Evolutionary conservation across 2,113 vertebrate species (phyloP).

Genomic region (Silurus asotus): DNA sequence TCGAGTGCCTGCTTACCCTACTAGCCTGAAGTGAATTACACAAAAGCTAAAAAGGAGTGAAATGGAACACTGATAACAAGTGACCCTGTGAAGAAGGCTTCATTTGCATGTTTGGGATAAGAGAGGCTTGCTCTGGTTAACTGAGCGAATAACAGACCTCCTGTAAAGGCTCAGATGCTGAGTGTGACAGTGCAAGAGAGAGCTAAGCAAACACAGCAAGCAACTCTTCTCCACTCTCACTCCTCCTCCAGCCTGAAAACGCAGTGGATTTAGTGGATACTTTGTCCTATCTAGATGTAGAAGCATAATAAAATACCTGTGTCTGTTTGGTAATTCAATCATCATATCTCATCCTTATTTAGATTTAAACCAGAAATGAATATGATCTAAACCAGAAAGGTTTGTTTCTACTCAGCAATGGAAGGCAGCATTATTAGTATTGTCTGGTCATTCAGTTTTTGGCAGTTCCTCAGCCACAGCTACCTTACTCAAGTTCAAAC

Average conservation of each 20-base stretch:
- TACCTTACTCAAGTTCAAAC: neutral
- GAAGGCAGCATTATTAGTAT: neutral
- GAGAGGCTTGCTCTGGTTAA: constrained; percentile 56
- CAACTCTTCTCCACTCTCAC: constrained; percentile 52
- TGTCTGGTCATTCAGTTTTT: neutral
- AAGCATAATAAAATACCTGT: neutral
- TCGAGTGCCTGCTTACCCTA: neutral
- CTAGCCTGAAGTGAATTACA: constrained; percentile 20
- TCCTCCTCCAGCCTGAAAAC: constrained; percentile 28
- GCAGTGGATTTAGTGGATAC: constrained; percentile 7
- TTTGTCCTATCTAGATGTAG: neutral
- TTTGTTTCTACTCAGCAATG: neutral
- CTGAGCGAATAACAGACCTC: constrained; percentile 60
- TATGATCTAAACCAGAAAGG: neutral
- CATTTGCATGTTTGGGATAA: constrained; percentile 34
- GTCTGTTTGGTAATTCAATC: neutral
- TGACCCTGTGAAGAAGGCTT: constrained; percentile 58
- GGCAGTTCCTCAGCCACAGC: neutral
- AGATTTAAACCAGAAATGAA: neutral
- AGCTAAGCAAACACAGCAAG: constrained; percentile 25
- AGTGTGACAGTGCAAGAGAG: constrained; percentile 56
- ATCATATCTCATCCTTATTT: neutral
- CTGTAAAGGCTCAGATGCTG: constrained; percentile 62
- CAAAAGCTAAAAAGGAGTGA: constrained; percentile 32
- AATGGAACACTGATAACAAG: constrained; percentile 52